Evolutionary conservation across 2,888 invertebrate species (phyloP).

Genomic region (Beris morrisii): DNA sequence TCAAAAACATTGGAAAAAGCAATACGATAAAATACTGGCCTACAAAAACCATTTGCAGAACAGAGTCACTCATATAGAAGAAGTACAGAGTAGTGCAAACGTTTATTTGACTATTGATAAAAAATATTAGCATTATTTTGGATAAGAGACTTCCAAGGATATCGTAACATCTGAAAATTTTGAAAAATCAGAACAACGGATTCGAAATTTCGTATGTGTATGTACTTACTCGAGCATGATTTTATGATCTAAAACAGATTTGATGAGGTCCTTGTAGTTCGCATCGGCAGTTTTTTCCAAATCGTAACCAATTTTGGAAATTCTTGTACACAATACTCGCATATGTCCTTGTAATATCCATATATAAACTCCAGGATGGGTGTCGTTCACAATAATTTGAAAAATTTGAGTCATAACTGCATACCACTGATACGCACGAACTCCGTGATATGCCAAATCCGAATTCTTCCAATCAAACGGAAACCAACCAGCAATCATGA

Average conservation of each 20-base stretch:
- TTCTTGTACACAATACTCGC: background rate
- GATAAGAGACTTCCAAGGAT: constrained; percentile 3
- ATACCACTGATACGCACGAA: constrained; percentile 20
- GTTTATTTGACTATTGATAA: constrained; percentile 1
- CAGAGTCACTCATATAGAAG: constrained; percentile 14
- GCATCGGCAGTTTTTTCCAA: background rate
- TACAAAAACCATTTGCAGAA: constrained; percentile 33
- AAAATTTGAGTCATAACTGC: constrained; percentile 8
- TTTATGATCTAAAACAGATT: constrained; percentile 1
- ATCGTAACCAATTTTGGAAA: constrained; percentile 24
- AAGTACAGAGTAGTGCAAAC: constrained; percentile 15
- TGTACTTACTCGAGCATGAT: constrained; percentile 12
- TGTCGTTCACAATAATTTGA: constrained; percentile 25
- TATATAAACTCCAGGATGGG: constrained; percentile 18
- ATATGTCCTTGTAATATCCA: constrained; percentile 23
- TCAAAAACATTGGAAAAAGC: constrained; percentile 4
- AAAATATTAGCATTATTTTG: constrained; percentile 6
- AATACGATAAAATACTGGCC: constrained; percentile 27
- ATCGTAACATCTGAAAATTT: constrained; percentile 5
- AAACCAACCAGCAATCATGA: constrained; percentile 32
- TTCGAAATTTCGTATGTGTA: background rate
- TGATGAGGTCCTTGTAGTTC: constrained; percentile 19
- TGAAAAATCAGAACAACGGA: background rate
- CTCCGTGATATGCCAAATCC: too few relatives aligned
- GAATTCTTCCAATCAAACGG: constrained; percentile 19